Evolutionary conservation across 2,888 invertebrate species (phyloP), one percentile per base, ranked within the genome.

Genomic region (Catocala fraxini): DNA sequence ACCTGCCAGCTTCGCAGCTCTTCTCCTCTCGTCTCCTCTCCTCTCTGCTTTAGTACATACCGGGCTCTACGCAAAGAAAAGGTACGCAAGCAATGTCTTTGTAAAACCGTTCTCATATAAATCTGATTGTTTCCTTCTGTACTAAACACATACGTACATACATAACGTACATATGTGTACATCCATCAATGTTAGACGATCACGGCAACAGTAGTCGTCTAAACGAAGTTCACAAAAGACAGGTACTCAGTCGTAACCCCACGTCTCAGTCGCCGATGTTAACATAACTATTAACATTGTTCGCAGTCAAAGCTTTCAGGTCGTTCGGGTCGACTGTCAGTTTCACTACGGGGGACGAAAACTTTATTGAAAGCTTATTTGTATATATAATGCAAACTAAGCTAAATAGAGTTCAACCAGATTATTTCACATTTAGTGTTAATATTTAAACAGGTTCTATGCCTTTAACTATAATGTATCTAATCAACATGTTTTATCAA

Each of bases 281-380:
- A 84, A 84, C 79, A 77, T 77, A 82, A 77, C 81, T 83, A 82
- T 82, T 82, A 83, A 81, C 78, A 75, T 79, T 77, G 58, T 65
- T 56, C n/a, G 15, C 12, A 39, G 41, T 51, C 41, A 42, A 77
- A 77, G 79, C 78, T 79, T 83, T 79, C 63, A 66, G 75, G 66
- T 80, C 76, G 75, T 73, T 79, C 65, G 73, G 77, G 79, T 74
- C 79, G 56, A 60, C 74, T 84, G 85, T 87, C 88, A 88, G 86
- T 81, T 83, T 72, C 80, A 78, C 84, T 80, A 77, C 81, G 79
- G 76, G 84, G 83, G 82, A 81, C 81, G 56, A 11, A 78, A 88
- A 88, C 80, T 88, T 88, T 86, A 84, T 80, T 71, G 77, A 68
- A 73, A 75, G 73, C 86, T 82, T 82, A 86, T 85, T 82, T 83